phyloP scores from a whole-genome alignment of 2,888 invertebrate genomes.

The Bibio marci region DNA sequence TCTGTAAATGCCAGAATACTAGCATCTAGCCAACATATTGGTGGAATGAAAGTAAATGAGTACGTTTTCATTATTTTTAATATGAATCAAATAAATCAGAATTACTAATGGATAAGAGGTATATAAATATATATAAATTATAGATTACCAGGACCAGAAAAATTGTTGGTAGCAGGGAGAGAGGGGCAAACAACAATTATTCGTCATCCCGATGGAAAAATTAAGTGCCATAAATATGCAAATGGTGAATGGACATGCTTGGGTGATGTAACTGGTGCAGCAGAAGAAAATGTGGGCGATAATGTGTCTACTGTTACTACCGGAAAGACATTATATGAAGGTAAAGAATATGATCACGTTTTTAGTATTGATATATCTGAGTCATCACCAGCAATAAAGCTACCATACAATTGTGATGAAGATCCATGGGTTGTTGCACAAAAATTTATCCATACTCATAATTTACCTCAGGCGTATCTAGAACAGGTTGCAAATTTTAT shows the following conservation, averaged over 20 bases:
- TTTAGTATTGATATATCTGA: constrained; percentile 93
- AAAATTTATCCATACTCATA: constrained; percentile 69
- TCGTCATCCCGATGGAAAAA: constrained; percentile 46
- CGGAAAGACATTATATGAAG: constrained; percentile 66
- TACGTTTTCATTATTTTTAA: constrained; percentile 28
- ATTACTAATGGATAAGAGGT: too few relatives aligned
- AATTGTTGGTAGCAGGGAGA: constrained; percentile 54
- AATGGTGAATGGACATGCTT: constrained; percentile 62
- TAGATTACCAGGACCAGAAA: constrained; percentile 68
- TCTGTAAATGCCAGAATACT: constrained; percentile 47
- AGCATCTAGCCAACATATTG: constrained; percentile 51
- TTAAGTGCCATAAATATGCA: constrained; percentile 68
- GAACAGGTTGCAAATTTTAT: constrained; percentile 91
- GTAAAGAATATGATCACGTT: constrained; percentile 87
- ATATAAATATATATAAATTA: too few relatives aligned
- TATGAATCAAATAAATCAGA: not conserved
- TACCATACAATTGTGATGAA: constrained; percentile 78
- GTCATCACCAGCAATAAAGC: constrained; percentile 68
- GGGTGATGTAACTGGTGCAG: constrained; percentile 75
- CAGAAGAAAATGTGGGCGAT: constrained; percentile 30
- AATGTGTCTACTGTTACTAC: constrained; percentile 41
- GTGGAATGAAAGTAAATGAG: constrained; percentile 74
- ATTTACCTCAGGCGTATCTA: constrained; percentile 68
- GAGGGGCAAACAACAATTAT: constrained; percentile 80
- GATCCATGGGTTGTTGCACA: constrained; percentile 90